phyloP scores from a whole-genome alignment of 2,888 invertebrate species.

The Dugesia japonica region DNA sequence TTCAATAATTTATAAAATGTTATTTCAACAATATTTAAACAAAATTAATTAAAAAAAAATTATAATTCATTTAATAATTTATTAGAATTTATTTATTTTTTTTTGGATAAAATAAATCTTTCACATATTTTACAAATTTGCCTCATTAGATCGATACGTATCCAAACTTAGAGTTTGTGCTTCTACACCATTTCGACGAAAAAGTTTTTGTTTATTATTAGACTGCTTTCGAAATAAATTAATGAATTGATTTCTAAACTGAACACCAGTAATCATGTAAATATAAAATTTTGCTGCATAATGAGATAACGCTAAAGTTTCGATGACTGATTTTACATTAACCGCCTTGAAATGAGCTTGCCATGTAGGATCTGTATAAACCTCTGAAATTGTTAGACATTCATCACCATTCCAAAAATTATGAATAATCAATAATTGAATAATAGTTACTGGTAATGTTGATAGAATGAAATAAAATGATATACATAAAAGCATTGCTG shows the following conservation, averaged over 20 bases:
- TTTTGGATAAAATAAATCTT: too few relatives aligned
- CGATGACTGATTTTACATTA: constrained; percentile 21
- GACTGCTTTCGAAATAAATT: not conserved
- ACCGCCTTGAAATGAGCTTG: constrained; percentile 37
- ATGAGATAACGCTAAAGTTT: constrained; percentile 38
- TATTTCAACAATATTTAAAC: too few relatives aligned
- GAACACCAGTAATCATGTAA: constrained; percentile 44
- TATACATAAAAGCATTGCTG: constrained; percentile 24
- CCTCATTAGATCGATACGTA: not conserved
- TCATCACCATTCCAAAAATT: constrained; percentile 37
- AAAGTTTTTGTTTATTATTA: not conserved
- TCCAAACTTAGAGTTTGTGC: not conserved
- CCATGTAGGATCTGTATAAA: constrained; percentile 40
- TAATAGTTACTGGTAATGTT: constrained; percentile 24
- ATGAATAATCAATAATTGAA: not conserved
- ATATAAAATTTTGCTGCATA: constrained; percentile 39
- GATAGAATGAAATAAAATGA: constrained; percentile 23
- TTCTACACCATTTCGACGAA: not conserved
- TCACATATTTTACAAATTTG: too few relatives aligned
- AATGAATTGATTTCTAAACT: constrained; percentile 38
- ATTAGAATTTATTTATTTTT: too few relatives aligned
- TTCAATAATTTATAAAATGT: too few relatives aligned
- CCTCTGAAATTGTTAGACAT: constrained; percentile 37
- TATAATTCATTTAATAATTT: too few relatives aligned
- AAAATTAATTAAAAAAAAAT: too few relatives aligned